Conservation (phyloP, 2,888 invertebrate species). For the Zhuqinia jingwanae region DNA sequence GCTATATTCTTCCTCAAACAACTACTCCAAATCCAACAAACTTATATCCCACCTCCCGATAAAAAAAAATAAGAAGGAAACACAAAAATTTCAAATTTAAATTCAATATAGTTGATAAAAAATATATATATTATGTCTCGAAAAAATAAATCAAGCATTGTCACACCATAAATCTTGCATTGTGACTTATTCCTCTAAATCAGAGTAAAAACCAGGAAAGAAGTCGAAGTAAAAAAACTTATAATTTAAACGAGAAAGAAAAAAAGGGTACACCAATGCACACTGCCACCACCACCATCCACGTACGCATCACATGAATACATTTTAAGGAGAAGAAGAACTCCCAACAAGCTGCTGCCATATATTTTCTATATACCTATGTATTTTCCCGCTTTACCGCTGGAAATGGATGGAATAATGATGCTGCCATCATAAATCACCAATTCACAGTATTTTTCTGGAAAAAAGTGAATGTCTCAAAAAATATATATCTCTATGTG, state of each 20-base stretch:
- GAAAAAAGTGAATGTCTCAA: constrained; percentile 44
- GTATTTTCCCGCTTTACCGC: constrained; percentile 51
- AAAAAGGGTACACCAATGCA: constrained; percentile 32
- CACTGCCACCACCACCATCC: neutral
- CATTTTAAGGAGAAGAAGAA: neutral
- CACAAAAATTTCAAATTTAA: constrained; percentile 38
- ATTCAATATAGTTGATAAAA: constrained; percentile 11
- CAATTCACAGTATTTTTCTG: constrained; percentile 68
- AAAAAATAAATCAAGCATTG: constrained; percentile 71
- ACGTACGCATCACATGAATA: constrained; percentile 33
- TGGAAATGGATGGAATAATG: constrained; percentile 74
- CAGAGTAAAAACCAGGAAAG: constrained; percentile 19
- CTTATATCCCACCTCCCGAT: too few relatives aligned
- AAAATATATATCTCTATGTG: too few relatives aligned
- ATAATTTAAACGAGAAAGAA: constrained; percentile 37
- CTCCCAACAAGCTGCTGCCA: neutral
- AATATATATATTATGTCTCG: constrained; percentile 39
- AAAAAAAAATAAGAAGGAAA: too few relatives aligned
- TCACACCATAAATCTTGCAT: constrained; percentile 70
- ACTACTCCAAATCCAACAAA: constrained; percentile 3
- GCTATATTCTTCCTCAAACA: neutral
- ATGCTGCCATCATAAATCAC: constrained; percentile 75
- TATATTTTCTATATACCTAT: neutral
- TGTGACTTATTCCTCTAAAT: constrained; percentile 56
- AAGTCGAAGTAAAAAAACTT: constrained; percentile 37